Conservation (phyloP, 2,888 invertebrate genomes). For the Micropterix aruncella region DNA sequence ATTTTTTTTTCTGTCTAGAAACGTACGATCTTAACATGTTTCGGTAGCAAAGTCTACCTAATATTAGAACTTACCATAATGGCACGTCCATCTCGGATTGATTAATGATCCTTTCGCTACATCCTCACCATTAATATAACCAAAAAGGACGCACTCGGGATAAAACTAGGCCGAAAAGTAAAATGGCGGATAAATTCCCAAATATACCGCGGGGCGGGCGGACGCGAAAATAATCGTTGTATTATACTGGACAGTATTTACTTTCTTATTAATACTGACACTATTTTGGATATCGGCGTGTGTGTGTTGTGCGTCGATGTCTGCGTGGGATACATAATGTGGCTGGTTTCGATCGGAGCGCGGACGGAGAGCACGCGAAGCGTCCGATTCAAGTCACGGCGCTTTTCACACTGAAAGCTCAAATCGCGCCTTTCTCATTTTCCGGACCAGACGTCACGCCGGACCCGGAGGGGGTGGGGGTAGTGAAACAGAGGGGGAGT, state of each 20-base stretch:
- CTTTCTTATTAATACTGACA: background rate
- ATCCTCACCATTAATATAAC: background rate
- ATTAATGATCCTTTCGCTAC: background rate
- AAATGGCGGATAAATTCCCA: no score
- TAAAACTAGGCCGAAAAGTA: background rate
- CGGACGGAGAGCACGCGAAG: background rate
- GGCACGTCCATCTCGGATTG: background rate
- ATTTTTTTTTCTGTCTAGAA: no score
- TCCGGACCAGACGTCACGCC: no score
- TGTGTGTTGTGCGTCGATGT: background rate
- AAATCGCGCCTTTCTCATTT: no score
- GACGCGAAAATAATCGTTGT: constrained; percentile 1
- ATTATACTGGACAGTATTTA: background rate
- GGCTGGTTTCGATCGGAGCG: constrained; percentile 2
- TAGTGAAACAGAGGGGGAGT: no score
- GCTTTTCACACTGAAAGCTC: background rate
- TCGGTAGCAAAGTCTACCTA: no score
- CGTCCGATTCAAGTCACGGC: background rate
- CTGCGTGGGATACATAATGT: constrained; percentile 1
- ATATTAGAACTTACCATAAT: background rate
- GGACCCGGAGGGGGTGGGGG: no score
- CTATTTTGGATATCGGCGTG: background rate
- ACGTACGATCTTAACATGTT: no score
- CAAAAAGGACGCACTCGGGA: background rate
- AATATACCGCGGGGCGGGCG: no score